phyloP scores from a whole-genome alignment of 1,140 invertebrate genomes.

The Grapholita molesta region DNA sequence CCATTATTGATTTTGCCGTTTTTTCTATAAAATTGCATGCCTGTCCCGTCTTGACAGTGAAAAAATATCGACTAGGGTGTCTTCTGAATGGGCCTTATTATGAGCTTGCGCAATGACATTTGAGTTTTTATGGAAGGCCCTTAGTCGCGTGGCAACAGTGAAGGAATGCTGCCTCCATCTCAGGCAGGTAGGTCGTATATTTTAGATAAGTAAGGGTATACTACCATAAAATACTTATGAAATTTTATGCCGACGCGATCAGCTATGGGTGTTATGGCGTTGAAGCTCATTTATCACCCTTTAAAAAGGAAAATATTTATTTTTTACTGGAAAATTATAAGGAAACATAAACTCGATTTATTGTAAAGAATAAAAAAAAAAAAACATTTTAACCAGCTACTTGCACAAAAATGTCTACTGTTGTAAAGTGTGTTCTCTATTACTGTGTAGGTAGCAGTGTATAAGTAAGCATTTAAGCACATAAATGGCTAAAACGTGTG shows the following conservation, averaged over 20 bases:
- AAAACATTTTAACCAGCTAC: too few species aligned
- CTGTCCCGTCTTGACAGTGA: conserved; percentile 58
- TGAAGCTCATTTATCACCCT: background rate
- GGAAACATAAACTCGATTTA: too few species aligned
- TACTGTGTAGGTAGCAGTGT: too few species aligned
- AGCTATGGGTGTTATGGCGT: background rate
- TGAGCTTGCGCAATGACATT: conserved; percentile 72
- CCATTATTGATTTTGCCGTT: conserved; percentile 77
- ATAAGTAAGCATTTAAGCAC: too few species aligned
- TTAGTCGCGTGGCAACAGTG: conserved; percentile 43
- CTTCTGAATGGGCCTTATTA: conserved; percentile 73
- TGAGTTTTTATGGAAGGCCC: conserved; percentile 48
- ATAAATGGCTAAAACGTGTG: too few species aligned
- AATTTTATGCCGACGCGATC: background rate
- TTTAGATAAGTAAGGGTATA: background rate
- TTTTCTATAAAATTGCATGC: conserved; percentile 74
- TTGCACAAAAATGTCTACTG: too few species aligned
- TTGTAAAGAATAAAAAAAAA: too few species aligned
- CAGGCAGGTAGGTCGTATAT: conserved; percentile 18
- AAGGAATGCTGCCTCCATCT: conserved; percentile 38
- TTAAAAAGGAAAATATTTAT: background rate
- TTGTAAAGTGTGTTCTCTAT: too few species aligned
- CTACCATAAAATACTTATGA: background rate
- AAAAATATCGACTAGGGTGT: conserved; percentile 60
- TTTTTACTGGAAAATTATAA: too few species aligned